These are phyloP conservation scores for Oxytorus armatus DNA, from an alignment of 2,888 invertebrate species.

Conservation along the genomic window DNA sequence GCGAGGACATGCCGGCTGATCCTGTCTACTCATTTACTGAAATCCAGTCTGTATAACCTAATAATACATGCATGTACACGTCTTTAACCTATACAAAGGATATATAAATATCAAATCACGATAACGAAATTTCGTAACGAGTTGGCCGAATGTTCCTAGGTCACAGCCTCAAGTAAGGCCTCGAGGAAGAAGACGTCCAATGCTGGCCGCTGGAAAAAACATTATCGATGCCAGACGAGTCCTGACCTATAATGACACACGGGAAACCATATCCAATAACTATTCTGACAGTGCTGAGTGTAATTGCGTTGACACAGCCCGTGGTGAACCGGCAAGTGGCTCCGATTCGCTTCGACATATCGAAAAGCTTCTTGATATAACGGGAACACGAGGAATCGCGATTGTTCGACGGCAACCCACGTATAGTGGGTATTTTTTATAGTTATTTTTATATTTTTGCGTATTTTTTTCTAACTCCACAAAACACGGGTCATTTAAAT, in stretches of 20 bases:
- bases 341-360: constrained; percentile 13
- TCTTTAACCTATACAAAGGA: neutral
- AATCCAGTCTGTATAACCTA: constrained; percentile 3
- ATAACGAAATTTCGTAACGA: neutral
- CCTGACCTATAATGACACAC: constrained; percentile 51
- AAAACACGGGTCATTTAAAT: too few species aligned
- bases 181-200: constrained; percentile 1
- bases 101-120: neutral
- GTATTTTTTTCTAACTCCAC: too few species aligned
- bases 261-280: constrained; percentile 11
- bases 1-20: constrained; percentile 19
- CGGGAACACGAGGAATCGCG: constrained; percentile 41
- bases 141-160: constrained; percentile 36
- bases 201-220: neutral
- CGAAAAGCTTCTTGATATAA: neutral
- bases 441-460: constrained; percentile 8
- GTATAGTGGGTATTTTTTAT: constrained; percentile 11
- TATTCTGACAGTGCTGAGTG: neutral
- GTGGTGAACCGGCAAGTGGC: neutral
- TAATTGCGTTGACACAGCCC: constrained; percentile 5
- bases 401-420: constrained; percentile 43
- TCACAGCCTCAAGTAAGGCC: constrained; percentile 1
- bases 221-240: constrained; percentile 24
- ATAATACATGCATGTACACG: neutral
- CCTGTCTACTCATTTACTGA: neutral